Conservation (phyloP, 2,888 invertebrate genomes). For the Nasonia oneida region DNA sequence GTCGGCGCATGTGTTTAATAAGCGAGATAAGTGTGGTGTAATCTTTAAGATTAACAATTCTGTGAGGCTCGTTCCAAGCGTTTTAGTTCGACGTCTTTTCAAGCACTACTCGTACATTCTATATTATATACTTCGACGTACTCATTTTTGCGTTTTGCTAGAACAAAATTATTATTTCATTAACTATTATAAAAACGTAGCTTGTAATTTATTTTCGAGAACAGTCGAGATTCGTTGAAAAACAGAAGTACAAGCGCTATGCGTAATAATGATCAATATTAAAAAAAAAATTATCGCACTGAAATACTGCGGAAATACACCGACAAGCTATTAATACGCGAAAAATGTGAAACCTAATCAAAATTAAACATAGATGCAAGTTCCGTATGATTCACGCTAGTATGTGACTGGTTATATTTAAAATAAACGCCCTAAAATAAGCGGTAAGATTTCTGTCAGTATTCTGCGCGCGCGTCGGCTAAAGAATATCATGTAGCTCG, state of each 20-base stretch:
- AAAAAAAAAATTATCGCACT: neutral
- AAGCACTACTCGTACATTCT: too few relatives aligned
- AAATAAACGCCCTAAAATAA: constrained; percentile 64
- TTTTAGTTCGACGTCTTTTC: neutral
- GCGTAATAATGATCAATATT: neutral
- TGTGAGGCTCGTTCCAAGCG: neutral
- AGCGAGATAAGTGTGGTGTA: constrained; percentile 51
- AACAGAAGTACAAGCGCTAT: too few relatives aligned
- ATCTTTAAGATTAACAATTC: constrained; percentile 45
- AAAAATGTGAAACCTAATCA: constrained; percentile 55
- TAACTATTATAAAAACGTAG: too few relatives aligned
- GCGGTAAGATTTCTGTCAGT: constrained; percentile 58
- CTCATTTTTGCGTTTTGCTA: neutral
- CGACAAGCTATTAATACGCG: constrained; percentile 40
- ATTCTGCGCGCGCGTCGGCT: constrained; percentile 14
- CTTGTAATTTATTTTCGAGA: too few relatives aligned
- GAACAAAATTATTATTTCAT: neutral
- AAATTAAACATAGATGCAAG: constrained; percentile 60
- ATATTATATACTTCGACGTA: neutral
- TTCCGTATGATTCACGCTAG: constrained; percentile 61
- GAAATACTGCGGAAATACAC: neutral
- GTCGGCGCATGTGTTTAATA: constrained; percentile 51
- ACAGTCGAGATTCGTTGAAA: too few relatives aligned
- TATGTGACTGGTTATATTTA: constrained; percentile 62
- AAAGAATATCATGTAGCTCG: too few relatives aligned